These are phyloP conservation scores for Chaenogobius annularis DNA, from an alignment of 2,113 vertebrate species.

Conservation along the genomic window DNA sequence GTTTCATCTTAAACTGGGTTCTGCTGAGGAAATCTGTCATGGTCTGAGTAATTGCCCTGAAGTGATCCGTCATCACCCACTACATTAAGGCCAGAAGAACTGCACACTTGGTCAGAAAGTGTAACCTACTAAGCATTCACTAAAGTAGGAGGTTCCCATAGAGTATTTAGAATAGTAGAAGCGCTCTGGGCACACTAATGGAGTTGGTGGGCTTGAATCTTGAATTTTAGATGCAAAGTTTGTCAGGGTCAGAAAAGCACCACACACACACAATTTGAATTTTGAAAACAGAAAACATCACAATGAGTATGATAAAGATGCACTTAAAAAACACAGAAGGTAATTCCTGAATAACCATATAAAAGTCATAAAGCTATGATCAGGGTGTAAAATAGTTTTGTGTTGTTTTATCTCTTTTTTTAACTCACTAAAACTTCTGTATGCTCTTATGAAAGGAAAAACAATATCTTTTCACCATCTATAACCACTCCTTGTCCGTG, in stretches of 20 bases:
- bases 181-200: not conserved
- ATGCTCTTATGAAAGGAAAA: not conserved
- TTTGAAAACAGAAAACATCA: too few species aligned
- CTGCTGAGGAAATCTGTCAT: conserved; percentile 96
- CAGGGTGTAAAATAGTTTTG: too few species aligned
- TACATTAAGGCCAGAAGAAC: conserved; percentile 81
- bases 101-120: conserved; percentile 44
- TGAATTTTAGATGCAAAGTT: not conserved
- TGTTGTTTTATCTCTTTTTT: not conserved
- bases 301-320: too few species aligned
- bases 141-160: not conserved
- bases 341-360: not conserved
- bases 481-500: conserved; percentile 53
- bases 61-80: conserved; percentile 94
- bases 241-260: too few species aligned
- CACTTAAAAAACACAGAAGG: too few species aligned
- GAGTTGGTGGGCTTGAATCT: not conserved
- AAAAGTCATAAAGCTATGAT: not conserved
- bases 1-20: conserved; percentile 94
- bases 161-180: not conserved
- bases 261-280: too few species aligned
- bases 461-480: conserved; percentile 10
- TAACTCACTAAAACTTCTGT: too few species aligned
- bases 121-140: conserved; percentile 57
- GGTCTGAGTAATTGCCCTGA: conserved; percentile 95